Base-by-base conservation (phyloP, 2,888 invertebrate species). In the Druceiella hillmani region DNA sequence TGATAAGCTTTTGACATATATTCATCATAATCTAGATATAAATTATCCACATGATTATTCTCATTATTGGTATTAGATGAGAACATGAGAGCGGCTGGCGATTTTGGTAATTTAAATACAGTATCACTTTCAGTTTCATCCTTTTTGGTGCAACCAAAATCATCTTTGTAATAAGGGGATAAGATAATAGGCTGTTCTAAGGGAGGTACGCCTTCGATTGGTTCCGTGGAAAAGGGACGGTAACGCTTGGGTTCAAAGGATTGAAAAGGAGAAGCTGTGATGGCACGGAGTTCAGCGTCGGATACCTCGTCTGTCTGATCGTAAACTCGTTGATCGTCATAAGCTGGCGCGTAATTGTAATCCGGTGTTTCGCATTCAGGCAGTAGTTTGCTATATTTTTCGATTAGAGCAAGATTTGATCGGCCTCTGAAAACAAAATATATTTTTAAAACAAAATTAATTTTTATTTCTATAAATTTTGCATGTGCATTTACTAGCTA, bases 371-470 rank as follows among this genome's bases (percentile, higher is more conserved):
- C 20, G 6, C 6, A 47, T 58, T 60, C 61, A 56, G 24, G 11
- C 15, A 61, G 51, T 64, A 62, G 57, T 57, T 57, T 49, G 54
- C 51, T 44, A 64, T 61, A 61, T 57, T 62, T 13, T 61, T 53
- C 44, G 59, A 58, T 54, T 66, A 66, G 46, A 66, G 50, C 29
- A 66, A 64, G 64, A 52, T 66, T 66, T 64, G 67, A 66, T 34
- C 63, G 66, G 48, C 67, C 69, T 55, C 69, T 69, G 61, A 1
- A 54, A 45, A 58, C 44, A 53, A 52, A 35, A 36, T 28, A 45
- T 42, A 36, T 10, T 34, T 7, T 27, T 6, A 27, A 27, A 39
- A 45, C 5, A 10, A 4, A 10, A 7, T 10, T 28, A 6, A 9
- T 13, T 3, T 28, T 9, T 30, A 9, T 13, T 30, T 30, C 13